A percentile compares a stretch with the other conserved stretches of the same genome.
Conservation (phyloP, 2,888 invertebrate genomes). For the Nephrotoma appendiculata region DNA sequence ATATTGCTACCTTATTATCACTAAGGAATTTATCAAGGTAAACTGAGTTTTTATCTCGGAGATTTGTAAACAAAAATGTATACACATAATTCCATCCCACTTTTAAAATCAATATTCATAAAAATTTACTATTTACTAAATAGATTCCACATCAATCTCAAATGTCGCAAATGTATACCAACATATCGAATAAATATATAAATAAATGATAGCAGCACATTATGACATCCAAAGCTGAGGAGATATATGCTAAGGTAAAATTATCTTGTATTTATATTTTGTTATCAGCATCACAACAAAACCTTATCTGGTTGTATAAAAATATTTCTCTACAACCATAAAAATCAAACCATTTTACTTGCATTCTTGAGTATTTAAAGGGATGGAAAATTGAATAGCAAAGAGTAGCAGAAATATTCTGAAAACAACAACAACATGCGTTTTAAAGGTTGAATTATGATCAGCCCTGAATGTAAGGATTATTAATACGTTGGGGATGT, state of each 20-base stretch:
- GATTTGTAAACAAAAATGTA: no score
- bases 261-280: background rate
- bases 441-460: background rate
- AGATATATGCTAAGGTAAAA: background rate
- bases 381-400: background rate
- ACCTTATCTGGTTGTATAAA: background rate
- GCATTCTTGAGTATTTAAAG: background rate
- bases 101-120: no score
- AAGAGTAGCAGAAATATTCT: background rate
- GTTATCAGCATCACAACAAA: background rate
- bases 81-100: no score
- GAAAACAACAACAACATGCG: background rate
- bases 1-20: no score
- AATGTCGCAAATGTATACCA: no score
- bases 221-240: background rate
- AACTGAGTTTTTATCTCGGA: no score
- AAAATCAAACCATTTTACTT: background rate
- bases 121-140: no score
- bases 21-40: no score
- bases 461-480: background rate
- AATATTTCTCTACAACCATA: background rate
- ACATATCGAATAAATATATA: no score
- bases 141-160: no score
- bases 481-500: background rate
- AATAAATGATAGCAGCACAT: no score